Evolutionary conservation across 1,140 invertebrate species (phyloP), one percentile per base, ranked within the genome.

Genomic region (Scaptomyza graminum): DNA sequence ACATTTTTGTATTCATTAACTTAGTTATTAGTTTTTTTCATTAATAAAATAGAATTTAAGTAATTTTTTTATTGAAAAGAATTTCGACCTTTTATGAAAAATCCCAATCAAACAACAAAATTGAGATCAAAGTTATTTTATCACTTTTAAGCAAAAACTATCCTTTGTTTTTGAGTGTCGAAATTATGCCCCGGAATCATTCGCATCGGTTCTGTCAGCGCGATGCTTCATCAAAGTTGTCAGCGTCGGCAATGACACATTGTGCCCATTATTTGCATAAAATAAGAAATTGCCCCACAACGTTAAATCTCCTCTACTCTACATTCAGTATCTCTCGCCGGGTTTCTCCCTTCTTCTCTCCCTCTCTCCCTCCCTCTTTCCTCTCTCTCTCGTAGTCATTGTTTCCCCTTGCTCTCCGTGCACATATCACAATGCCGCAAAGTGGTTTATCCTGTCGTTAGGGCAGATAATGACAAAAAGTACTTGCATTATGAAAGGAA

Each of bases 201-300:
- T 59, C 55, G 44, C 60, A 74, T 62, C 37, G 44, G 63, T 39
- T 57, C 62, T 64, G 79, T 77, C 79, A 74, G 28, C 60, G 70
- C 71, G 66, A 49, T 74, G 77, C 79, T 82, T 82, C 79, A 82
- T 82, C 75, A 65, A 71, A 82, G 64, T 77, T 82, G 79, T 83
- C 79, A 83, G 80, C 62, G 56, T 28, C 64, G 76, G 43, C 74
- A 66, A 78, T 85, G 82, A 85, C 82, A 85, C 74, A 85, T 85
- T 85, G 82, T 73, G 71, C 75, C 70, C 83, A 87, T 87, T 85
- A 87, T 85, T 85, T 85, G 83, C 83, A 85, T 85, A 87, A 73
- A 71, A 34, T 59, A 50, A 68, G 52, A 68, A 43, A 57, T 16
- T 22, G 1, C 18, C 5, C 8, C 47, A 18, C 18, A 22, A 12